Evolutionary conservation across 2,797 vertebrate species (phyloP), one percentile per base, ranked within the genome.

Genomic region (Rhynchonycteris naso): DNA sequence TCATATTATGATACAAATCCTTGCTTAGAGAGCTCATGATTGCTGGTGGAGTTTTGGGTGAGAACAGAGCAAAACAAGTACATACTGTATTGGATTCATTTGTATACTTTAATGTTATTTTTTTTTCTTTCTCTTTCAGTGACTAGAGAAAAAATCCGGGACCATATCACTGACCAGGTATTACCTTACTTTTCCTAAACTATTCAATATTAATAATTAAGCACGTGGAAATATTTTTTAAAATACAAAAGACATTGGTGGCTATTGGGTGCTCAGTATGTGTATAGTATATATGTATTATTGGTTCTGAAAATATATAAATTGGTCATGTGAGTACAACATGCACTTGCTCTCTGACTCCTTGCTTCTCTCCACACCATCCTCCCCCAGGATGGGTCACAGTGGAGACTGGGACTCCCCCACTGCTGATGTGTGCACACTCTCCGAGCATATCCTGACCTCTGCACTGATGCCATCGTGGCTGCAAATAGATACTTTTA

Each of bases 61-160:
- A 75, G 33, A n/a, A 58, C 11, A 50, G 59, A 61, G 24, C 2
- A 47, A 14, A 1, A 24, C 63, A 1, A 1, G 5, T 21, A 12
- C 43, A 43, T 7, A 43, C 38, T 30, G 4, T 9, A 47, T 82
- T 91, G 69, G 56, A 79, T 83, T 94, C 38, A 75, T 76, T 96
- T 85, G 80, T 84, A 68, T 66, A 54, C 26, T 13, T 78, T 66
- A 75, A 92, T 90, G 47, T 11, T 89, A 93, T 15, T 96, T 35
- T 84, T 63, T 98, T 94, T 97, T 72, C 75, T 97, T 98, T 98
- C 72, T 96, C 21, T 98, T 98, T 97, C 98, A 98, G 98, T 95
- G 71, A 97, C 97, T 94, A 97, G 93, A 93, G 97, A 97, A 94
- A 97, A 97, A 93, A 43, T 92, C 79, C 97, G 96, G 54, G 97